phyloP scores from a whole-genome alignment of 2,888 invertebrate species.

The Tenthredo notha region DNA sequence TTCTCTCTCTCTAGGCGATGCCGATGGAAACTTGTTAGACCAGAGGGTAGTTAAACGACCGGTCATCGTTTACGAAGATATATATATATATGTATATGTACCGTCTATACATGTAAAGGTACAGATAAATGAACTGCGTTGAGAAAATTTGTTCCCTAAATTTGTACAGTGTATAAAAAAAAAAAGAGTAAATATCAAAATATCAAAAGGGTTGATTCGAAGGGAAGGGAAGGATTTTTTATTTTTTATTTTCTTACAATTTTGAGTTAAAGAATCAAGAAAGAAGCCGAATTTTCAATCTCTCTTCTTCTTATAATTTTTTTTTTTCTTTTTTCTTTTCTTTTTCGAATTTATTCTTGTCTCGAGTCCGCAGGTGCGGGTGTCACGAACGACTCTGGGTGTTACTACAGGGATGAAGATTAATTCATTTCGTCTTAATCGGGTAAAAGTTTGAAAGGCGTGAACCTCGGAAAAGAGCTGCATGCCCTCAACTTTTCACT shows the following conservation, averaged over 20 bases:
- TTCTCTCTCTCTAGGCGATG: conserved; percentile 59
- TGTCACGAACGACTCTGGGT: conserved; percentile 13
- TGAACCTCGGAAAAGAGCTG: conserved; percentile 50
- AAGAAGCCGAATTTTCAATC: background rate
- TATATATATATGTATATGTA: background rate
- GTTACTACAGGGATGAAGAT: conserved; percentile 74
- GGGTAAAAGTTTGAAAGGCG: conserved; percentile 77
- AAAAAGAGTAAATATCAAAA: background rate
- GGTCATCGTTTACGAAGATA: conserved; percentile 30
- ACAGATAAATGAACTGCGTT: background rate
- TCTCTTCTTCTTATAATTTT: background rate
- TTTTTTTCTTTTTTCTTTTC: background rate
- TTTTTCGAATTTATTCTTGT: conserved; percentile 24
- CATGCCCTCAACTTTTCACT: conserved; percentile 65
- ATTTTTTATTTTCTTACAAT: no score
- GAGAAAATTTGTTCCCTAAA: background rate
- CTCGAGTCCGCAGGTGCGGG: conserved; percentile 15
- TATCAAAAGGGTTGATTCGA: background rate
- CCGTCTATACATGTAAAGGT: background rate
- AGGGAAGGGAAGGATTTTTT: background rate
- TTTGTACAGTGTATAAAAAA: background rate
- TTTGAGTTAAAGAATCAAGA: background rate
- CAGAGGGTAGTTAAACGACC: conserved; percentile 45
- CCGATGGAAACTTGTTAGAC: conserved; percentile 34
- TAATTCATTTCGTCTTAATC: conserved; percentile 79